phyloP scores from a whole-genome alignment of 64 coral and sea anemone genomes.

The Stichodactyla mertensii region DNA sequence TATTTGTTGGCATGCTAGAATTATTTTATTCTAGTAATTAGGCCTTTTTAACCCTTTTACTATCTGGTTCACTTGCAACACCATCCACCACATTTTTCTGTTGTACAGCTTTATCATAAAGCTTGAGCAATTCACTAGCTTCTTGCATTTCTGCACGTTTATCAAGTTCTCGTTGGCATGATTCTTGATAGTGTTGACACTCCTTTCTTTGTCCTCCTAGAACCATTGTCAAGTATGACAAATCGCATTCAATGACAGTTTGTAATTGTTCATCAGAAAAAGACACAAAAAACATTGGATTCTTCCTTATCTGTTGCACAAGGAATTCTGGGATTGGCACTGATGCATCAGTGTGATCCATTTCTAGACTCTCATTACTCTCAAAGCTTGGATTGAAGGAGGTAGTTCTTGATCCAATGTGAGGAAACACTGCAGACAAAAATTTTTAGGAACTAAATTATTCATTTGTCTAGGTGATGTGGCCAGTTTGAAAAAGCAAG shows the following conservation, averaged over 20 bases:
- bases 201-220: background rate
- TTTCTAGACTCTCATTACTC: background rate
- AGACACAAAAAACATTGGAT: constrained; percentile 4
- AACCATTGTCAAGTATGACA: background rate
- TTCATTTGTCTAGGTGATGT: too few species aligned
- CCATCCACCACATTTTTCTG: background rate
- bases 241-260: background rate
- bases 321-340: background rate
- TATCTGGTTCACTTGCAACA: background rate
- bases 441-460: too few species aligned
- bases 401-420: background rate
- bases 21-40: too few species aligned
- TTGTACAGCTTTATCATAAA: constrained; percentile 15
- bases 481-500: too few species aligned
- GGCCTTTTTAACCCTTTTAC: background rate
- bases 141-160: constrained; percentile 2
- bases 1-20: too few species aligned
- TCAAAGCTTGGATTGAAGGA: background rate
- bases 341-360: background rate
- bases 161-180: constrained; percentile 17
- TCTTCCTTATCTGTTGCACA: constrained; percentile 1
- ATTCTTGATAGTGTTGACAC: background rate
- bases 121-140: constrained; percentile 25
- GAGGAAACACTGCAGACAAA: background rate
- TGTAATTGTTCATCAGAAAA: constrained; percentile 3